Percentiles rank a stretch among this genome's conserved stretches.
Conservation (phyloP, 2,797 vertebrate genomes). For the Ctenosaura bakeri region DNA sequence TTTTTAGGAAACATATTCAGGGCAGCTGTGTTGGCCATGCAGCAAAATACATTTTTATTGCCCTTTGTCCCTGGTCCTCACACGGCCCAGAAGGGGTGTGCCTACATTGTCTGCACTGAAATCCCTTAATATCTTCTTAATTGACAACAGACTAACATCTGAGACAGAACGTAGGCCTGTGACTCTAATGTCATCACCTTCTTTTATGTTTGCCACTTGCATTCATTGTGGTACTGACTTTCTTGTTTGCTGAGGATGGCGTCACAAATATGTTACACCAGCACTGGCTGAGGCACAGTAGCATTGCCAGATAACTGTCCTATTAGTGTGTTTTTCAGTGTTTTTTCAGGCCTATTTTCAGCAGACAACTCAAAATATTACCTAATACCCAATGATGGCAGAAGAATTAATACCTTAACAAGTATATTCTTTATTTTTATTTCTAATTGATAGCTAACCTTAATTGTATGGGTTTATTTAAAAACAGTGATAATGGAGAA, state of each 20-base stretch:
- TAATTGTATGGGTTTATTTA: constrained; percentile 43
- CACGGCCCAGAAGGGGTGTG: too few relatives aligned
- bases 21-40: too few relatives aligned
- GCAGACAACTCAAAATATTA: constrained; percentile 45
- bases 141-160: too few relatives aligned
- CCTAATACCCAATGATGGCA: not conserved
- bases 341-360: constrained; percentile 11
- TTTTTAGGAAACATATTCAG: too few relatives aligned
- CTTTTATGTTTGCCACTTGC: not conserved
- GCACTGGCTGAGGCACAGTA: not conserved
- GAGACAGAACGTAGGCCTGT: too few relatives aligned
- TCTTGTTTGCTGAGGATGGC: not conserved
- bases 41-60: too few relatives aligned
- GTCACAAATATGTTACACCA: not conserved
- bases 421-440: constrained; percentile 30
- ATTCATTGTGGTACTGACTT: not conserved
- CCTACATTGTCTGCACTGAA: too few relatives aligned
- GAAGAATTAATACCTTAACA: not conserved
- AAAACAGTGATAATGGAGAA: constrained; percentile 1
- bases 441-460: not conserved
- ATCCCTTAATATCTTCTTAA: too few relatives aligned
- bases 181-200: not conserved
- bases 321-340: not conserved
- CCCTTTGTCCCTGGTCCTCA: too few relatives aligned
- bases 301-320: not conserved